Percentiles rank a stretch among this genome's conserved stretches.
Conservation (phyloP, 2,797 vertebrate species). For the Synanceia verrucosa region DNA sequence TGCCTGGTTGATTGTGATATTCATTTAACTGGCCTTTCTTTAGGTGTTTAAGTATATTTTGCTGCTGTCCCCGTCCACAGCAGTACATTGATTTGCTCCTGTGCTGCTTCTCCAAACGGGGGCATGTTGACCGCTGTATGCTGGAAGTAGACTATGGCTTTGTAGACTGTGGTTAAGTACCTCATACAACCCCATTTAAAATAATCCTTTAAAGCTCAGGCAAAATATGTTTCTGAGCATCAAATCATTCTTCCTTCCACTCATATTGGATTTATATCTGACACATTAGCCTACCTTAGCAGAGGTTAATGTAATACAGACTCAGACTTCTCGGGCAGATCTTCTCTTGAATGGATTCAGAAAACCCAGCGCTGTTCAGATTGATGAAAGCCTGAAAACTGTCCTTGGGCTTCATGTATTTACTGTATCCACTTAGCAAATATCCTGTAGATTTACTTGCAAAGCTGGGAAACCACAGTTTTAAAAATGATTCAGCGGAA, state of each 20-base stretch:
- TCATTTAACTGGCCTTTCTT: not conserved
- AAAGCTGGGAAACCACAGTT: conserved; percentile 35
- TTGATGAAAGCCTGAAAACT: conserved; percentile 1
- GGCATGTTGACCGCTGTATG: accelerated
- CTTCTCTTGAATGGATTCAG: conserved; percentile 19
- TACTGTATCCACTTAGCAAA: conserved; percentile 21
- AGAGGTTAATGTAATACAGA: conserved; percentile 12
- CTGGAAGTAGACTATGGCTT: not conserved
- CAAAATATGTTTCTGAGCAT: not conserved
- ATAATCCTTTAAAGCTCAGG: not conserved
- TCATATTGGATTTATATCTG: conserved; percentile 17
- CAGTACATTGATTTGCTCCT: not conserved
- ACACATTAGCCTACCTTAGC: conserved; percentile 32
- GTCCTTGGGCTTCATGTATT: conserved; percentile 17
- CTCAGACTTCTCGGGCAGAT: conserved; percentile 13
- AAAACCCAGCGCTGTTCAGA: not conserved
- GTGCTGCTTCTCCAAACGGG: not conserved
- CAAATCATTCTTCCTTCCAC: conserved; percentile 10
- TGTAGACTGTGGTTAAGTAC: not conserved
- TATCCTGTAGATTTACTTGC: conserved; percentile 3
- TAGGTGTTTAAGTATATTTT: not conserved
- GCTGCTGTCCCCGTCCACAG: not conserved
- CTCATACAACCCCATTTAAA: not conserved
- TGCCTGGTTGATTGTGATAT: not conserved
- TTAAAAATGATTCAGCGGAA: conserved; percentile 52